Evolutionary conservation across 2,797 vertebrate genomes (phyloP).

Genomic region (Pygocentrus nattereri): DNA sequence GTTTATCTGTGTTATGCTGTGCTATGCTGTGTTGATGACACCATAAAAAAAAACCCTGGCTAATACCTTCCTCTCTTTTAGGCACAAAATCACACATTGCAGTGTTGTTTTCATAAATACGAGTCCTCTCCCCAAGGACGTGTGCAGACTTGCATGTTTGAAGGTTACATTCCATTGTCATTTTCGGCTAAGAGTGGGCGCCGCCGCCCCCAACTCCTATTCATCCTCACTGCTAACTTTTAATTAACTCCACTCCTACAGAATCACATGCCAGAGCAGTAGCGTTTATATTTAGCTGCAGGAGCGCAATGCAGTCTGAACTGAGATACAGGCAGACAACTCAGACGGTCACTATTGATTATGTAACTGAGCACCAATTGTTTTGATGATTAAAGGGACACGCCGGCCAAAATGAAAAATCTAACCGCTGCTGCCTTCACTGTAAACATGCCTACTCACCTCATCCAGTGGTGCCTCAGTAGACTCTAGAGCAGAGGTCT

Average conservation of each 20-base stretch:
- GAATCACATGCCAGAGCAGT: background rate
- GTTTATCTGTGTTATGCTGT: background rate
- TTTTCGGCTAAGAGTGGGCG: background rate
- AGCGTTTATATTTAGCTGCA: constrained; percentile 21
- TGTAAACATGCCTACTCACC: no score
- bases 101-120: background rate
- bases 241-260: constrained; percentile 44
- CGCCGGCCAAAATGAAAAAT: no score
- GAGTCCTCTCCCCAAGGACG: background rate
- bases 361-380: background rate
- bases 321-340: background rate
- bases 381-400: background rate
- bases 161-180: constrained; percentile 48
- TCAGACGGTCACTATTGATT: background rate
- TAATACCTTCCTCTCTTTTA: background rate
- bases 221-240: constrained; percentile 16
- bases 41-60: background rate
- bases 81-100: background rate
- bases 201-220: constrained; percentile 9
- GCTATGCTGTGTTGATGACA: no score
- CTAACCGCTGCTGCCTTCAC: no score
- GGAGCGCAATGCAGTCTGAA: background rate
- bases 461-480: no score
- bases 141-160: constrained; percentile 20
- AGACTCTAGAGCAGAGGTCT: no score